A percentile compares a stretch with the other conserved stretches of the same genome.
Conservation (phyloP, 2,113 vertebrate genomes). For the Otolemur garnettii region DNA sequence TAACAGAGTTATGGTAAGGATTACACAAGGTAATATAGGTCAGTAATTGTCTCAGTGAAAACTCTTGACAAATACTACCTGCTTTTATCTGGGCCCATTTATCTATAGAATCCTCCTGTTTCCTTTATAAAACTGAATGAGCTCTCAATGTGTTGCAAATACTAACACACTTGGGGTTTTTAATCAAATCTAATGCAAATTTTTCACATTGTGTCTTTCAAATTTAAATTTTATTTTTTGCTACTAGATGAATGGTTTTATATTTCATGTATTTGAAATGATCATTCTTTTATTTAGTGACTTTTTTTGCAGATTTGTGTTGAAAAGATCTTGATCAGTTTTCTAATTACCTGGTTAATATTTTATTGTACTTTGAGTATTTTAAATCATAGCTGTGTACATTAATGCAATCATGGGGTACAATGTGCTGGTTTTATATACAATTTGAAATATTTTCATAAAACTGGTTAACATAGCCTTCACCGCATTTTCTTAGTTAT, state of each 20-base stretch:
- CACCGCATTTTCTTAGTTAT: too few relatives aligned
- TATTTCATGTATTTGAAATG: background rate
- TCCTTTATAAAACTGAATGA: conserved; percentile 10
- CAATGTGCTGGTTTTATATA: too few relatives aligned
- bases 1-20: background rate
- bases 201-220: background rate
- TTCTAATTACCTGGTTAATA: background rate
- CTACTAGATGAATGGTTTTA: background rate
- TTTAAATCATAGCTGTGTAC: too few relatives aligned
- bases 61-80: background rate
- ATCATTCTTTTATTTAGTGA: background rate
- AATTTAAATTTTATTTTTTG: background rate
- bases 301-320: background rate
- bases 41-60: background rate
- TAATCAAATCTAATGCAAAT: background rate
- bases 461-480: too few relatives aligned
- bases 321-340: background rate
- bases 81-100: background rate
- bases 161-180: background rate
- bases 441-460: too few relatives aligned
- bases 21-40: background rate
- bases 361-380: background rate
- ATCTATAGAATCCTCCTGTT: background rate
- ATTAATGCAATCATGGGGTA: too few relatives aligned
- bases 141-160: background rate